Conservation (phyloP, 2,797 vertebrate species). For the Meda fulgida region DNA sequence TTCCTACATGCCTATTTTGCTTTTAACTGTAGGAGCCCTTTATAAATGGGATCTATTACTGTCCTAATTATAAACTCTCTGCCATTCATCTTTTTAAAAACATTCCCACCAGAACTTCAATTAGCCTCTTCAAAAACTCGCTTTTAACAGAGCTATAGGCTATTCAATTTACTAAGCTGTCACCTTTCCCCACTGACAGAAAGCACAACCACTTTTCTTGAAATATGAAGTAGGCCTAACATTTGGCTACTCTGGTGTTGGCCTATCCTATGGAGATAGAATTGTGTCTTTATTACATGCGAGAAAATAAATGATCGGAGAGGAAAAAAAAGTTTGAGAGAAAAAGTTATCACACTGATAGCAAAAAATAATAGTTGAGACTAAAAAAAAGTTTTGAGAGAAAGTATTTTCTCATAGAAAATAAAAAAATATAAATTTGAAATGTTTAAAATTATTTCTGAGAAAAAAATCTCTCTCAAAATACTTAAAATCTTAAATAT, state of each 20-base stretch:
- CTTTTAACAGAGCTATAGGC: background rate
- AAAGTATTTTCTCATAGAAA: too few species aligned
- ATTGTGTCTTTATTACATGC: too few species aligned
- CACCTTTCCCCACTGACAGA: background rate
- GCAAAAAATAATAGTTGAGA: too few species aligned
- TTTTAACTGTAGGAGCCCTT: background rate
- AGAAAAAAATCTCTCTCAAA: too few species aligned
- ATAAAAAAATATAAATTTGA: too few species aligned
- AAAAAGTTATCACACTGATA: too few species aligned
- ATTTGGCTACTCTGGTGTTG: background rate
- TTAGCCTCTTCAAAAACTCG: background rate
- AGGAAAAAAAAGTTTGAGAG: too few species aligned
- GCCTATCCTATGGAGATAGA: too few species aligned
- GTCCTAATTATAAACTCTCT: constrained; percentile 9
- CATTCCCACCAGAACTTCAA: background rate
- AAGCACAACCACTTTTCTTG: background rate
- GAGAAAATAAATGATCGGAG: too few species aligned
- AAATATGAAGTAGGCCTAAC: background rate
- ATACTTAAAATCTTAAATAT: too few species aligned
- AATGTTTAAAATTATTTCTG: too few species aligned
- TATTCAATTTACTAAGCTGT: background rate
- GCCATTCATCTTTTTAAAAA: background rate
- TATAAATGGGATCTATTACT: background rate
- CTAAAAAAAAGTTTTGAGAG: too few species aligned
- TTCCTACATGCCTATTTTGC: background rate